A percentile compares a stretch with the other conserved stretches of the same genome.
phyloP scores from a whole-genome alignment of 2,888 invertebrate species.

The Polia nebulosa region DNA sequence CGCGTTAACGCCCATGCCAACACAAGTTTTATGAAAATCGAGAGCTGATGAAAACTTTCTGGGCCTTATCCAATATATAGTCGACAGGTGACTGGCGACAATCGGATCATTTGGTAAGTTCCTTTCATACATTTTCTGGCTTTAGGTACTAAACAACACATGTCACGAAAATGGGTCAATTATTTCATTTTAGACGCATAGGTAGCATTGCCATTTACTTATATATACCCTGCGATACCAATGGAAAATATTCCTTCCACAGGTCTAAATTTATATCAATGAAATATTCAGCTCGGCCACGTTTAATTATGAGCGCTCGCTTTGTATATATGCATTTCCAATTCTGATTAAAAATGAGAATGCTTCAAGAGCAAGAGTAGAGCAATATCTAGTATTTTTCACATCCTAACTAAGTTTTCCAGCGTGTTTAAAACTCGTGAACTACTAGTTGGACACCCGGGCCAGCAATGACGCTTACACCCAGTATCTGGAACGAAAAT shows the following conservation, averaged over 20 bases:
- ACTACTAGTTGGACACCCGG: background rate
- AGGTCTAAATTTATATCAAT: background rate
- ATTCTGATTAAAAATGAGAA: slow-evolving; percentile 9
- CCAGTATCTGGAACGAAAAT: background rate
- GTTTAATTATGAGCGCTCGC: slow-evolving; percentile 14
- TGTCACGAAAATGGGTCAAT: background rate
- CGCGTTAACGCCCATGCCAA: slow-evolving; percentile 4
- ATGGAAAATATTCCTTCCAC: background rate
- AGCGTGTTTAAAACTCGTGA: background rate
- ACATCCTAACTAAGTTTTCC: background rate
- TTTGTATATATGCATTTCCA: slow-evolving; percentile 10
- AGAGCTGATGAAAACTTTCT: background rate
- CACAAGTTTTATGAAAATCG: slow-evolving; percentile 2
- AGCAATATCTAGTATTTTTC: slow-evolving; percentile 1
- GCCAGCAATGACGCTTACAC: background rate
- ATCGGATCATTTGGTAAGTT: background rate
- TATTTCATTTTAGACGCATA: background rate
- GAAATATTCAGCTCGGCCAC: slow-evolving; percentile 9
- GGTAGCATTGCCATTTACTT: background rate
- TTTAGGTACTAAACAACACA: background rate
- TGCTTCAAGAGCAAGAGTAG: background rate
- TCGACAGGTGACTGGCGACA: background rate
- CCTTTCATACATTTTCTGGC: background rate
- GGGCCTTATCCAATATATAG: background rate
- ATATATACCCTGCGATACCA: background rate